Percentiles rank a stretch among this genome's conserved stretches.
These are phyloP conservation scores for Triplophysa tibetana DNA, from an alignment of 2,113 vertebrate genomes.

Conservation along the genomic window DNA sequence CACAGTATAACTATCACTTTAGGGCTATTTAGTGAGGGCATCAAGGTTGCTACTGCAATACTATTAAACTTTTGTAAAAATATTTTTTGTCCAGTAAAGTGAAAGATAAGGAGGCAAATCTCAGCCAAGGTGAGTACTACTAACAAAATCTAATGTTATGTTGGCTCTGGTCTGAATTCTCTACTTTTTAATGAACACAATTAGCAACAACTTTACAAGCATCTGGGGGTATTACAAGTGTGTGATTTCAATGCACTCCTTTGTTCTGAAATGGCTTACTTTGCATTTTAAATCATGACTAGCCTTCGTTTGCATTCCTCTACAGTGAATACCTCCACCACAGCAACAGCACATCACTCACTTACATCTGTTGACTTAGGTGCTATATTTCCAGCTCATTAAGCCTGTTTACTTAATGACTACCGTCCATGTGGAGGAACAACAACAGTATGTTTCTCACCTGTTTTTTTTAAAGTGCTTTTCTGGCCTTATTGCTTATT, in stretches of 20 bases:
- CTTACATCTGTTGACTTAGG: conserved; percentile 13
- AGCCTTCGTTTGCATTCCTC: not conserved
- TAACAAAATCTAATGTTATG: not conserved
- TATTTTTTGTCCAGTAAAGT: too few relatives aligned
- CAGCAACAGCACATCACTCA: conserved; percentile 20
- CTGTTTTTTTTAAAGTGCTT: conserved; percentile 59
- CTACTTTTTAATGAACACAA: conserved; percentile 9
- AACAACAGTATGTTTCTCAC: conserved; percentile 10
- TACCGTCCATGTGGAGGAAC: conserved; percentile 47
- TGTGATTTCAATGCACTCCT: conserved; percentile 22
- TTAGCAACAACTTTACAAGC: conserved; percentile 5
- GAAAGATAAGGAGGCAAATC: too few relatives aligned
- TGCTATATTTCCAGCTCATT: conserved; percentile 39
- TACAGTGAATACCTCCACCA: not conserved
- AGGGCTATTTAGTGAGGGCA: too few relatives aligned
- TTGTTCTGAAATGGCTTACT: not conserved
- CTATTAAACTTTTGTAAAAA: too few relatives aligned
- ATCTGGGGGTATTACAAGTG: not conserved
- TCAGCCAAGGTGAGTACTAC: not conserved
- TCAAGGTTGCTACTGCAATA: too few relatives aligned
- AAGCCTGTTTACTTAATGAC: conserved; percentile 52
- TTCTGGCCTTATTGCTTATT: conserved; percentile 52
- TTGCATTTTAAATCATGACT: conserved; percentile 22
- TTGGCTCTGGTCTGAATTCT: conserved; percentile 10
- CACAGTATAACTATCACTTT: too few relatives aligned